These are phyloP conservation scores for Psittacula derbiana DNA, from an alignment of 2,797 vertebrate species.

Conservation along the genomic window DNA sequence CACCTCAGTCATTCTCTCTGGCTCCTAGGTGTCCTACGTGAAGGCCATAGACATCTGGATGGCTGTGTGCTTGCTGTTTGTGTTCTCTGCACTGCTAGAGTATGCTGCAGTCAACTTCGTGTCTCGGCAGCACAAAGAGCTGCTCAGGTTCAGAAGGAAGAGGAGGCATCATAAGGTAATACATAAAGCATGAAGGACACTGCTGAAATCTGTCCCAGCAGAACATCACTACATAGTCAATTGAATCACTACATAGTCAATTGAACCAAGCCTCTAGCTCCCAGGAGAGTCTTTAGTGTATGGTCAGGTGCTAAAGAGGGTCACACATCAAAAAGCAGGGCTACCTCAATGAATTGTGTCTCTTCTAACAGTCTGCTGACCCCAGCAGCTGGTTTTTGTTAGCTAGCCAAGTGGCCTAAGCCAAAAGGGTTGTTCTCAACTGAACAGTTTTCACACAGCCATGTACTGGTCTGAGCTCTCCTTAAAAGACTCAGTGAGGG, in stretches of 20 bases:
- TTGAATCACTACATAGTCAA: not conserved
- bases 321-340: not conserved
- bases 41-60: slow-evolving; percentile 99
- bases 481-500: not conserved
- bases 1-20: not conserved
- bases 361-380: not conserved
- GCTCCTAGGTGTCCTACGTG: slow-evolving; percentile 91
- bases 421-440: not conserved
- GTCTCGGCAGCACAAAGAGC: slow-evolving; percentile 98
- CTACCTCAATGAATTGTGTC: not conserved
- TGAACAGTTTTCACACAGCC: not conserved
- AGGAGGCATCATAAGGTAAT: slow-evolving; percentile 96
- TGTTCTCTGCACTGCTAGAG: slow-evolving; percentile 96
- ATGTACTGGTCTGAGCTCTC: not conserved
- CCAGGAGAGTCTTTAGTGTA: not conserved
- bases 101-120: slow-evolving; percentile 98
- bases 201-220: not conserved
- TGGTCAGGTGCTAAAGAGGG: not conserved
- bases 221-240: not conserved
- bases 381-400: not conserved
- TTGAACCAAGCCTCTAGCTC: not conserved
- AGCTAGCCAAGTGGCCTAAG: not conserved
- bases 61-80: slow-evolving; percentile 96
- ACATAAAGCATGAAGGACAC: slow-evolving; percentile 16
- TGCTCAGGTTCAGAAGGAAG: slow-evolving; percentile 94